Evolutionary conservation across 2,113 vertebrate species (phyloP).

Genomic region (Myxocyprinus asiaticus): DNA sequence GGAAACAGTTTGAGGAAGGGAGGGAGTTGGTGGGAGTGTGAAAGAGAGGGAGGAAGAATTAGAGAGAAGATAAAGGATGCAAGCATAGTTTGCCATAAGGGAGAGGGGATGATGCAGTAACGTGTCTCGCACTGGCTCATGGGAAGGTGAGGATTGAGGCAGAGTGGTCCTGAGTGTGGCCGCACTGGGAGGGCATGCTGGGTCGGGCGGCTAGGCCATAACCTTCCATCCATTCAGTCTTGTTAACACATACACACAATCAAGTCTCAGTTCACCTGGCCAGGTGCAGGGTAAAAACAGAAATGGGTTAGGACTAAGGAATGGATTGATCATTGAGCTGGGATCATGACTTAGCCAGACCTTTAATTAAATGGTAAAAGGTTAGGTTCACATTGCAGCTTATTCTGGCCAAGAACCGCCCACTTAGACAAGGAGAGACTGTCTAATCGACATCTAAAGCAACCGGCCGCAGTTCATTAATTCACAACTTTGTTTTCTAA

Average conservation of each 20-base stretch:
- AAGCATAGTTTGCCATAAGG: conserved; percentile 43
- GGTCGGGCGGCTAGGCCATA: conserved; percentile 60
- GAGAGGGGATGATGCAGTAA: conserved; percentile 63
- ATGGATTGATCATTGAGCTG: neutral
- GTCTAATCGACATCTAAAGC: neutral
- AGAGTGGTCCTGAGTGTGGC: conserved; percentile 18
- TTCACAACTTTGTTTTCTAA: too few relatives aligned
- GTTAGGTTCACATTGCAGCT: neutral
- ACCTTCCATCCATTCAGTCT: conserved; percentile 69
- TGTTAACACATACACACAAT: conserved; percentile 60
- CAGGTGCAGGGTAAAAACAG: conserved; percentile 61
- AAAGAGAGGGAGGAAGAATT: conserved; percentile 43
- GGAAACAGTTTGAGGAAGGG: conserved; percentile 40
- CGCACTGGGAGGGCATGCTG: conserved; percentile 56
- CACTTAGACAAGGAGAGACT: neutral
- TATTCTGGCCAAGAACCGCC: neutral
- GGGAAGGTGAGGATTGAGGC: conserved; percentile 48
- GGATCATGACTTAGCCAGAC: neutral
- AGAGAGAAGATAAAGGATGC: conserved; percentile 41
- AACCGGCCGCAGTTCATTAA: neutral
- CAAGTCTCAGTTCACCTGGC: conserved; percentile 41
- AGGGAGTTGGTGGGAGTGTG: conserved; percentile 33
- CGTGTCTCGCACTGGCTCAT: conserved; percentile 61
- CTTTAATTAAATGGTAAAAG: too few relatives aligned
- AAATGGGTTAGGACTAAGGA: conserved; percentile 32